These are phyloP conservation scores for Hemicordylus capensis DNA, from an alignment of 2,113 vertebrate genomes.

Conservation along the genomic window DNA sequence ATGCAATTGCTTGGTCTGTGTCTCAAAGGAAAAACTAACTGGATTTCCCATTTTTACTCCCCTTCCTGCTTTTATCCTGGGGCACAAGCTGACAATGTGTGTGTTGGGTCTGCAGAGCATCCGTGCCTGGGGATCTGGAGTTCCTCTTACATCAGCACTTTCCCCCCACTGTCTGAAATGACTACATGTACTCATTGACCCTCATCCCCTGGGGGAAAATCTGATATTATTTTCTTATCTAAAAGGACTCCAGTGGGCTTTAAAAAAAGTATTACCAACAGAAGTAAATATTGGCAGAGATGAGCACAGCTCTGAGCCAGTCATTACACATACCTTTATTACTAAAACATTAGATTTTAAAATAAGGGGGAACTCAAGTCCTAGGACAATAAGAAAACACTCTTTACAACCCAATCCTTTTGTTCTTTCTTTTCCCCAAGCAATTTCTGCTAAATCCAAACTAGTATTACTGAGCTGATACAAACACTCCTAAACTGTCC, in stretches of 20 bases:
- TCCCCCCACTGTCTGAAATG: not conserved
- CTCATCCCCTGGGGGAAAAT: not conserved
- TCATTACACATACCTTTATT: not conserved
- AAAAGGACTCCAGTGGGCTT: not conserved
- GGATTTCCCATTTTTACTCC: slow-evolving; percentile 9
- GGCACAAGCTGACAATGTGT: slow-evolving; percentile 32
- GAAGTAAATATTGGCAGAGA: not conserved
- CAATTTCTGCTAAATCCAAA: not conserved
- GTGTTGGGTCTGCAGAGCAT: slow-evolving; percentile 33
- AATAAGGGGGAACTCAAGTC: not conserved
- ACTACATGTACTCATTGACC: slow-evolving; percentile 34
- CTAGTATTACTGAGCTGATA: not conserved
- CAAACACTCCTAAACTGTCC: not conserved
- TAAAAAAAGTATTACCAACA: not conserved
- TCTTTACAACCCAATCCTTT: not conserved
- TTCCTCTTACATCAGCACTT: slow-evolving; percentile 38
- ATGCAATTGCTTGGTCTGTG: not conserved
- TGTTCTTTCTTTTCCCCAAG: not conserved
- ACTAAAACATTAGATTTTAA: not conserved
- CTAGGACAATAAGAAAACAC: not conserved
- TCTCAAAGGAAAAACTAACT: not conserved
- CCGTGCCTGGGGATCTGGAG: slow-evolving; percentile 31
- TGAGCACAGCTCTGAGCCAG: not conserved
- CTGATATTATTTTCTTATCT: not conserved
- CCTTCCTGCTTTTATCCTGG: slow-evolving; percentile 3